Evolutionary conservation across 1,140 invertebrate species (phyloP), one percentile per base, ranked within the genome.

Genomic region (Caenorhabditis tropicalis): DNA sequence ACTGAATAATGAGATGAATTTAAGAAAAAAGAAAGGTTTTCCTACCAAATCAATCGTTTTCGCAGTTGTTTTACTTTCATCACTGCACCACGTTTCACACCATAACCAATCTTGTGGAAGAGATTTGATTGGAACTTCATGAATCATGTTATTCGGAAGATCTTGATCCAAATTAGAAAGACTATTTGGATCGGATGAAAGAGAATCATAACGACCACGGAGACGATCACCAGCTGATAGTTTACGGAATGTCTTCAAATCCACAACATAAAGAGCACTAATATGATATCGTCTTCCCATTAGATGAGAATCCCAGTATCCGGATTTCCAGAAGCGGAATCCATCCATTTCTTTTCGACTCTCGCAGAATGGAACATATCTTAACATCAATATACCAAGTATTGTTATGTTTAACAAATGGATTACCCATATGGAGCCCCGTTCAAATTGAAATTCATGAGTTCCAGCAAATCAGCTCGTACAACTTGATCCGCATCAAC

Each of bases 401-500:
- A n/a, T n/a, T n/a, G n/a, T n/a, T n/a, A n/a, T n/a, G n/a, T n/a
- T n/a, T n/a, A n/a, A n/a, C n/a, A n/a, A n/a, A n/a, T n/a, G n/a
- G n/a, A n/a, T 21, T 65, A 82, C 83, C 96, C 98, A 92, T 99
- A 99, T 0, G 98, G 97, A 0, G 98, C 97, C 21, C 97, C 97
- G 82, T 95, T 96, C 58, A 99, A 93, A 92, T 99, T 97, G 84
- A 99, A 93, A 87, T 97, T 95, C 84, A 96, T 94, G n/a, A 99
- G 92, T 92, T 99, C 97, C 92, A 97, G 97, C 87, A 99, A 93
- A 93, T 99, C 97, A 19, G 97, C 94, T 88, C 98, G 93, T 0
- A 99, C 97, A 90, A 99, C 96, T 93, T 99, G 98, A 94, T 99
- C 98, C 81, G 98, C 98, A 92, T 99, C 98, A 27, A 99, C 98